Percentiles rank a stretch among this genome's conserved stretches.
Conservation (phyloP, 2,113 vertebrate genomes). For the Hippocampus mohnikei region DNA sequence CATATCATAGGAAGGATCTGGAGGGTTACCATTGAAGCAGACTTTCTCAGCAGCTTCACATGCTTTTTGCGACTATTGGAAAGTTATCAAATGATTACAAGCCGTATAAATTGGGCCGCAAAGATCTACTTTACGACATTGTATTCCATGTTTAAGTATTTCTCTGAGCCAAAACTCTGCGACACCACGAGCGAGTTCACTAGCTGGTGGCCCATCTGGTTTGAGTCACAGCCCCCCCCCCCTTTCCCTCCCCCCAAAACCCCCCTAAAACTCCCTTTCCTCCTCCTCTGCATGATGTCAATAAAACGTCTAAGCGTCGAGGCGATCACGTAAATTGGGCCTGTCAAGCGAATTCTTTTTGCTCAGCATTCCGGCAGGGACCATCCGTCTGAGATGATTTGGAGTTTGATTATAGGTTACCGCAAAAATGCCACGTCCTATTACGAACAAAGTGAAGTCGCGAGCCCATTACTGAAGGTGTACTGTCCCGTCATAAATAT, state of each 20-base stretch:
- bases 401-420: constrained; percentile 66
- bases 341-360: constrained; percentile 63
- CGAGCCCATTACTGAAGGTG: constrained; percentile 31
- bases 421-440: constrained; percentile 58
- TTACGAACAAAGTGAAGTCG: constrained; percentile 39
- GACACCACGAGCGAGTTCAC: constrained; percentile 36
- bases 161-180: constrained; percentile 40
- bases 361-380: constrained; percentile 49
- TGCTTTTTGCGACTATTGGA: constrained; percentile 37
- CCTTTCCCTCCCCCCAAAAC: not conserved
- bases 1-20: not conserved
- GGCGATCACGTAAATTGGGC: constrained; percentile 64
- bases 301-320: constrained; percentile 70
- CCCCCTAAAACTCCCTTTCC: constrained; percentile 25
- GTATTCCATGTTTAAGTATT: constrained; percentile 43
- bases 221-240: constrained; percentile 39
- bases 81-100: constrained; percentile 36
- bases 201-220: constrained; percentile 73
- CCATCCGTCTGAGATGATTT: constrained; percentile 58
- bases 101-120: constrained; percentile 30
- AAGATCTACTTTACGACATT: constrained; percentile 40
- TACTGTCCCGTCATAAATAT: constrained; percentile 1
- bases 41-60: constrained; percentile 14
- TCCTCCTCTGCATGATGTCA: constrained; percentile 66
- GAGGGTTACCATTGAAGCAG: constrained; percentile 26